Conservation (phyloP, 2,888 invertebrate species). For the Cataglyphis altisquamis region DNA sequence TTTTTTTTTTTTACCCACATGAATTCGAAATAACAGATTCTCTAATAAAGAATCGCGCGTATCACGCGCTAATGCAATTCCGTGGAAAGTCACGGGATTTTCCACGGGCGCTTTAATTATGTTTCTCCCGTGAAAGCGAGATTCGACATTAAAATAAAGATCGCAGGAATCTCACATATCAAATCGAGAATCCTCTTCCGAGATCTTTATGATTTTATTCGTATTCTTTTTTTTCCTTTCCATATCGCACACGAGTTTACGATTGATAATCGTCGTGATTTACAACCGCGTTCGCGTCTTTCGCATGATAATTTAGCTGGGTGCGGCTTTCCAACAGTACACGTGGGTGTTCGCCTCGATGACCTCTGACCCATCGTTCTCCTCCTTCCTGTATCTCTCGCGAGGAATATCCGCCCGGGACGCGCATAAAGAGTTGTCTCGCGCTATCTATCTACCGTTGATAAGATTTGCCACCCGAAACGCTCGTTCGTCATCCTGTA, state of each 20-base stretch:
- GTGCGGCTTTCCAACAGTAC: constrained; percentile 49
- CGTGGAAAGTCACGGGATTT: constrained; percentile 59
- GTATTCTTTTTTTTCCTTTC: not conserved
- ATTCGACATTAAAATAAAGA: not conserved
- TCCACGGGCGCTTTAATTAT: constrained; percentile 63
- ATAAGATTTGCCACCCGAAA: constrained; percentile 61
- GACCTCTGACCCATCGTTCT: constrained; percentile 47
- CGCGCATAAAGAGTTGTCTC: constrained; percentile 46
- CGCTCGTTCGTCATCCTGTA: constrained; percentile 63
- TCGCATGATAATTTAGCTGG: constrained; percentile 62
- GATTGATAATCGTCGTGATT: constrained; percentile 41
- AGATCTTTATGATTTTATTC: not conserved
- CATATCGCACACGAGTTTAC: not conserved
- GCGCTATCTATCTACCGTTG: constrained; percentile 54
- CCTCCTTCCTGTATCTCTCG: not conserved
- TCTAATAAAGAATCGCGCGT: constrained; percentile 59
- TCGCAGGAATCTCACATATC: not conserved
- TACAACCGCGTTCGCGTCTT: constrained; percentile 4
- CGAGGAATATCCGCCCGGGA: not conserved
- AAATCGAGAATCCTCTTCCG: not conserved
- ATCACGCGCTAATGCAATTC: constrained; percentile 44
- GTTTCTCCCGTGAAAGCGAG: constrained; percentile 54
- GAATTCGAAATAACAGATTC: constrained; percentile 63
- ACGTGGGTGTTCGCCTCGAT: constrained; percentile 58
- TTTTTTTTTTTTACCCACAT: constrained; percentile 65